phyloP scores from a whole-genome alignment of 2,888 invertebrate species.

The Seira ritae region DNA sequence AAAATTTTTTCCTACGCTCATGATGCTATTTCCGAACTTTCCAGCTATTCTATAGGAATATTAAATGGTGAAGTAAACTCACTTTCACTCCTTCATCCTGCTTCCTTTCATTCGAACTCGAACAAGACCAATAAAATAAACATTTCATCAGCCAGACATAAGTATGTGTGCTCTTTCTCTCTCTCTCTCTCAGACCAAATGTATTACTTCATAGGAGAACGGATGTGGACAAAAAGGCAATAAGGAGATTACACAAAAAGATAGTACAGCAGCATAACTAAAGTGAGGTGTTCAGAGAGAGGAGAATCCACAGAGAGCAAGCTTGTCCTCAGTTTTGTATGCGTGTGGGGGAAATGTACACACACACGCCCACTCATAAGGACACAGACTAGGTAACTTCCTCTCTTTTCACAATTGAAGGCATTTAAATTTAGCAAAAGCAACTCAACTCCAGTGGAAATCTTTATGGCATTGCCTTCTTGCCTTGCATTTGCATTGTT shows the following conservation, averaged over 20 bases:
- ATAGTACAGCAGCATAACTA: background rate
- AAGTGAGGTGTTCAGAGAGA: too few relatives aligned
- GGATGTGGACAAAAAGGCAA: conserved; percentile 42
- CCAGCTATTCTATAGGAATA: background rate
- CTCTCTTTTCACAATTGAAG: too few relatives aligned
- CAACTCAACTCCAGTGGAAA: too few relatives aligned
- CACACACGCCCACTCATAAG: background rate
- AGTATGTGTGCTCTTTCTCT: background rate
- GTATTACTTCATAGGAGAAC: conserved; percentile 6
- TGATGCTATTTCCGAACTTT: too few relatives aligned
- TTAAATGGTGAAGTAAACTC: background rate
- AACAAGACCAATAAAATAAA: conserved; percentile 13
- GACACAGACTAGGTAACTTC: too few relatives aligned
- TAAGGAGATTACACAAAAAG: conserved; percentile 35
- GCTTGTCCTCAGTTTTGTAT: background rate
- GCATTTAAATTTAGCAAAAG: too few relatives aligned
- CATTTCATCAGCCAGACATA: background rate
- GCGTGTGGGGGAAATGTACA: background rate
- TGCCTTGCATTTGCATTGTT: too few relatives aligned
- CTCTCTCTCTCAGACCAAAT: background rate
- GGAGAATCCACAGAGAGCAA: too few relatives aligned
- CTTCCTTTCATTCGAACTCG: background rate
- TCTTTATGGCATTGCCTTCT: too few relatives aligned
- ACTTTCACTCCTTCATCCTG: conserved; percentile 1
- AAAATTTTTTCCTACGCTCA: too few relatives aligned